These are phyloP conservation scores for Penelope pileata DNA, from an alignment of 2,113 vertebrate genomes.

Conservation along the genomic window DNA sequence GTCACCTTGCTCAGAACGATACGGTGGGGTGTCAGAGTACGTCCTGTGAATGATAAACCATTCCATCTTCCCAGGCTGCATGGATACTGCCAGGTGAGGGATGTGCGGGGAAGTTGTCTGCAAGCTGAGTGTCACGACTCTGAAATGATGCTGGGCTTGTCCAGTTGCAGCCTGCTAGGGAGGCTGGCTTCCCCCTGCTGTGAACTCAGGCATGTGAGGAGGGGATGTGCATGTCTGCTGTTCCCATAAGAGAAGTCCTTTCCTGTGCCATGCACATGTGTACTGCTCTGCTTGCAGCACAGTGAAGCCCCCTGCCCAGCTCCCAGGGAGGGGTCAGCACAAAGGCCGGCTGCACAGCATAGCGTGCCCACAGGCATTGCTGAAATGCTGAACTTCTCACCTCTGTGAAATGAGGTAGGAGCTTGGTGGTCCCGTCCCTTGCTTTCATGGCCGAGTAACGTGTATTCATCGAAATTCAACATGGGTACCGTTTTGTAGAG, in stretches of 20 bases:
- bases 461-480: neutral
- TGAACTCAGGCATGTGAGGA: neutral
- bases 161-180: neutral
- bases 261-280: rapidly evolving
- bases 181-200: neutral
- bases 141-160: neutral
- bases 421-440: neutral
- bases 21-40: neutral
- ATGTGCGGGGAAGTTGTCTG: neutral
- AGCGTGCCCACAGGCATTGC: neutral
- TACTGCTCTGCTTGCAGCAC: neutral
- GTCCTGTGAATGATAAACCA: neutral
- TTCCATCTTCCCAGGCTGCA: neutral
- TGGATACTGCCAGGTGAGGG: neutral
- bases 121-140: neutral
- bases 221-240: neutral
- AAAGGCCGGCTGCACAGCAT: neutral
- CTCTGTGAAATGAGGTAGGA: rapidly evolving
- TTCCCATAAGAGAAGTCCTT: neutral
- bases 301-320: neutral
- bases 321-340: neutral
- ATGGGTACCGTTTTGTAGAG: neutral
- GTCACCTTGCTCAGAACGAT: neutral
- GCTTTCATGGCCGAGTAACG: neutral
- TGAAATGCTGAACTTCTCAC: neutral